Percentiles rank a stretch among this genome's conserved stretches.
Evolutionary conservation across 2,888 invertebrate genomes (phyloP).

Genomic region (Tachina lurida): DNA sequence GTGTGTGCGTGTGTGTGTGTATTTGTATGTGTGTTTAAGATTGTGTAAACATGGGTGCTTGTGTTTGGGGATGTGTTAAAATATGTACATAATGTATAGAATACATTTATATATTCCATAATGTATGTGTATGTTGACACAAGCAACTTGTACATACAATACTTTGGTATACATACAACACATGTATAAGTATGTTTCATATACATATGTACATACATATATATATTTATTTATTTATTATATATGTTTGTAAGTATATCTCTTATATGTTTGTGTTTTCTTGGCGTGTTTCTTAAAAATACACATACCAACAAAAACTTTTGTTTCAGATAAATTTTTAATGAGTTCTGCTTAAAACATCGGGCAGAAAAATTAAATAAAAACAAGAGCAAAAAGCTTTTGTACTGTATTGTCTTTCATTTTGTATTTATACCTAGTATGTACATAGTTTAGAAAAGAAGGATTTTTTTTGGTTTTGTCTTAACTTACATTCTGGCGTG

Average conservation of each 20-base stretch:
- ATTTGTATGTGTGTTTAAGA: not conserved
- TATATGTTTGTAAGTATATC: not conserved
- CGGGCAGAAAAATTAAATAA: conserved; percentile 29
- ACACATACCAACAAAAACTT: not conserved
- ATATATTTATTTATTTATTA: not conserved
- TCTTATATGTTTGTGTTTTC: not conserved
- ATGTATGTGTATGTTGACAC: not conserved
- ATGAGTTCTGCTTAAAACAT: conserved; percentile 46
- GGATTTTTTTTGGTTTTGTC: conserved; percentile 45
- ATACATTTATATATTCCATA: not conserved
- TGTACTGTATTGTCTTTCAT: not conserved
- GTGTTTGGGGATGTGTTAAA: not conserved
- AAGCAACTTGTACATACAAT: conserved; percentile 2
- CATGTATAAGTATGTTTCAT: not conserved
- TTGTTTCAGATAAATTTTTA: conserved; percentile 50
- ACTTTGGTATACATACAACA: not conserved
- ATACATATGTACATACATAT: not conserved
- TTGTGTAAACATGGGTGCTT: not conserved
- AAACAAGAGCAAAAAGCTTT: conserved; percentile 30
- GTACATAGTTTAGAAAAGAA: conserved; percentile 49
- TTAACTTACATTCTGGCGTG: conserved; percentile 93
- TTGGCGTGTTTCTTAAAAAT: conserved; percentile 9
- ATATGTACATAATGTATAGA: conserved; percentile 11
- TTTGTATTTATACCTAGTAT: conserved; percentile 17
- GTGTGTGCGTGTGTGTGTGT: not conserved